These are phyloP conservation scores for Saguinus imperator DNA, from an alignment of 2,113 vertebrate genomes.

Conservation along the genomic window DNA sequence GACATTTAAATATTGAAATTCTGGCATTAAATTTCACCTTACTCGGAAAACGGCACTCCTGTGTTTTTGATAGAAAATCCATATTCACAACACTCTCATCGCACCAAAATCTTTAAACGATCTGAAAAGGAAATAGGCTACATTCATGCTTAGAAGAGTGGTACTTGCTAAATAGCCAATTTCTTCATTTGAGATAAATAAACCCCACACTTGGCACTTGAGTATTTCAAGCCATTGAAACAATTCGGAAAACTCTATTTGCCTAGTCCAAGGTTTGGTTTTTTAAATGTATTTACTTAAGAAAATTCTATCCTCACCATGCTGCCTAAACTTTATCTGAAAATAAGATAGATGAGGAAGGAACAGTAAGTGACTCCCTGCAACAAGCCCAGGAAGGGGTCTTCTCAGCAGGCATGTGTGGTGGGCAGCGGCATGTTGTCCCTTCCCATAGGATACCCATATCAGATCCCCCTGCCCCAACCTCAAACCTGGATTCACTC, in stretches of 20 bases:
- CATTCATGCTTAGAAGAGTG: background rate
- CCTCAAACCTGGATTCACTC: background rate
- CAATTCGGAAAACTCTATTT: background rate
- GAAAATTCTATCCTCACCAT: background rate
- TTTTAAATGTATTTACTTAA: background rate
- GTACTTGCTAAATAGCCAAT: background rate
- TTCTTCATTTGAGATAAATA: slow-evolving; percentile 2
- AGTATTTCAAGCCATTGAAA: background rate
- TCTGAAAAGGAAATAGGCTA: background rate
- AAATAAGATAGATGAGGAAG: background rate
- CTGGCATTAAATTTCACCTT: slow-evolving; percentile 58
- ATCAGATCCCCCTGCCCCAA: background rate
- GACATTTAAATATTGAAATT: slow-evolving; percentile 65
- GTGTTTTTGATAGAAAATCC: slow-evolving; percentile 39
- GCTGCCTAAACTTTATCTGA: background rate
- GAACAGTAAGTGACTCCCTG: background rate
- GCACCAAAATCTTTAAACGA: background rate
- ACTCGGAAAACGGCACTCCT: background rate
- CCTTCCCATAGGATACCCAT: accelerated
- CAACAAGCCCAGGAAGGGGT: background rate
- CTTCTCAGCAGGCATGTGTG: background rate
- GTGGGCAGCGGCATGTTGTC: accelerated
- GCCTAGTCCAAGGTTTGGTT: background rate
- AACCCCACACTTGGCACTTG: background rate
- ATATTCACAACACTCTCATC: slow-evolving; percentile 2